Conservation (phyloP, 53 echinoderm and acorn worm genomes). For the Crossaster papposus region DNA sequence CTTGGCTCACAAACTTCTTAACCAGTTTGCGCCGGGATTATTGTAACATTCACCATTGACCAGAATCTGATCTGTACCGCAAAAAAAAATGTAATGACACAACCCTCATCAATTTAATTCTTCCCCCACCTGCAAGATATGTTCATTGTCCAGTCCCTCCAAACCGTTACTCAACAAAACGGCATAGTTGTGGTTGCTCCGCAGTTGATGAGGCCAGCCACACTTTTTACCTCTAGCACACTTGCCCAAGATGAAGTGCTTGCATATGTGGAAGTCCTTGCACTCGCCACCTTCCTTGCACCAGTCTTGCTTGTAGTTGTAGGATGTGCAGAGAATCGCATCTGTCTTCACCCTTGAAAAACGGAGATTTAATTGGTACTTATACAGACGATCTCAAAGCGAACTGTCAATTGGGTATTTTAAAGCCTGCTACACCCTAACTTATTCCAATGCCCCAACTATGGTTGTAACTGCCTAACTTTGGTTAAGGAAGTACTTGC, state of each 20-base stretch:
- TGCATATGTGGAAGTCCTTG: slow-evolving; percentile 10
- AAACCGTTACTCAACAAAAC: background rate
- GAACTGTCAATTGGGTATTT: too few relatives aligned
- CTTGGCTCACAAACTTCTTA: too few relatives aligned
- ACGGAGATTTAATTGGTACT: too few relatives aligned
- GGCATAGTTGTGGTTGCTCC: background rate
- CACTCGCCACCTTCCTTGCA: slow-evolving; percentile 2
- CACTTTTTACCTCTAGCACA: slow-evolving; percentile 8
- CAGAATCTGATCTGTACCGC: too few relatives aligned
- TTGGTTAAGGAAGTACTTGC: too few relatives aligned
- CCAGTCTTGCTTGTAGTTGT: background rate
- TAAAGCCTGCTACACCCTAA: too few relatives aligned
- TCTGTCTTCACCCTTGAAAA: slow-evolving; percentile 15
- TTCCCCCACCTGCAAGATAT: slow-evolving; percentile 23
- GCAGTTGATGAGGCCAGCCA: slow-evolving; percentile 21
- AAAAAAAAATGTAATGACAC: background rate
- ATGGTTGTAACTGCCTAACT: too few relatives aligned
- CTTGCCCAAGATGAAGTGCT: background rate
- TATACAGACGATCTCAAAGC: too few relatives aligned
- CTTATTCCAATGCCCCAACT: too few relatives aligned
- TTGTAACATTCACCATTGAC: too few relatives aligned
- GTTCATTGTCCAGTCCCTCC: background rate
- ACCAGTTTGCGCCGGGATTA: too few relatives aligned
- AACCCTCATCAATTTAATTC: too few relatives aligned
- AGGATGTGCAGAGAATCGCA: background rate